phyloP scores from a whole-genome alignment of 2,113 vertebrate genomes.

The Neotoma lepida region DNA sequence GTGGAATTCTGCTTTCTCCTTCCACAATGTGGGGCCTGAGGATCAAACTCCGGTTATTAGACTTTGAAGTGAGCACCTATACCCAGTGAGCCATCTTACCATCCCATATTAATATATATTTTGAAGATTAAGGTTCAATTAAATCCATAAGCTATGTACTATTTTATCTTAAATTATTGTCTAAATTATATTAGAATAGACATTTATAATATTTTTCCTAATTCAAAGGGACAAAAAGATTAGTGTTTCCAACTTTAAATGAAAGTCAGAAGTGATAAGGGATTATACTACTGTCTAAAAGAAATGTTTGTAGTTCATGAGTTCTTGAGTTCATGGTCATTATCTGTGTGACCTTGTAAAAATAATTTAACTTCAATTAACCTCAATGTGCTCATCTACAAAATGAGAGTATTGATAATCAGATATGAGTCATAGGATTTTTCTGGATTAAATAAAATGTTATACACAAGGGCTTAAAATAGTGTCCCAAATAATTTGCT shows the following conservation, averaged over 20 bases:
- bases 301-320: background rate
- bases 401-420: background rate
- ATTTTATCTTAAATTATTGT: conserved; percentile 36
- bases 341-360: conserved; percentile 20
- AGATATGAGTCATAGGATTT: background rate
- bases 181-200: conserved; percentile 18
- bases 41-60: background rate
- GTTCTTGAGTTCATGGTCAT: background rate
- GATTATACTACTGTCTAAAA: background rate
- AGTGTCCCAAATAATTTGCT: background rate
- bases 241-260: conserved; percentile 14
- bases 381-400: background rate
- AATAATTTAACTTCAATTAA: background rate
- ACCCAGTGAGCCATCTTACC: background rate
- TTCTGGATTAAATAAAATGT: background rate
- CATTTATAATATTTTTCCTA: background rate
- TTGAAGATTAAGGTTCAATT: conserved; percentile 26
- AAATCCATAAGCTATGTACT: conserved; percentile 20
- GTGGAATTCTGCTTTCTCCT: background rate
- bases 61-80: too few relatives aligned
- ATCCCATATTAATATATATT: background rate
- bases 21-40: too few relatives aligned
- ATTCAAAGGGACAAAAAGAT: conserved; percentile 24
- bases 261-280: background rate
- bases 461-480: background rate